Percentiles rank a stretch among this genome's conserved stretches.
These are phyloP conservation scores for Etheostoma perlongum DNA, from an alignment of 2,797 vertebrate species.

Conservation along the genomic window DNA sequence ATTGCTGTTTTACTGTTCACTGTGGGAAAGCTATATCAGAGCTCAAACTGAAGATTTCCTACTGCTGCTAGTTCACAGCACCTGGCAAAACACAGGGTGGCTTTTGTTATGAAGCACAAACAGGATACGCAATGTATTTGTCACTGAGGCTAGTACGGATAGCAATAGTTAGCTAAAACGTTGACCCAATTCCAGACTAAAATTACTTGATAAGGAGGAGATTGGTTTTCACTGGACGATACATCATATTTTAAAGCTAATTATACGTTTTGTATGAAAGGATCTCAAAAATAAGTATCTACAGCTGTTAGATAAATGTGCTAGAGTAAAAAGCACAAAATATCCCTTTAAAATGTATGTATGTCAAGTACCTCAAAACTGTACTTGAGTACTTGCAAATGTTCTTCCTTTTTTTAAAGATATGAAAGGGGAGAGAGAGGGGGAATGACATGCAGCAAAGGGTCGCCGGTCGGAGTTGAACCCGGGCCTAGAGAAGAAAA, in stretches of 20 bases:
- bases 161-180: background rate
- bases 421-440: too few species aligned
- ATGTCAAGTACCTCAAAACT: background rate
- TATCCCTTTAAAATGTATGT: background rate
- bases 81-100: background rate
- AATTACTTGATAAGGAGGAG: background rate
- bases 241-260: background rate
- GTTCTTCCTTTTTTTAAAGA: background rate
- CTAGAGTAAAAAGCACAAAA: background rate
- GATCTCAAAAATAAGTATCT: background rate
- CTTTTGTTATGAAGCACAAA: background rate
- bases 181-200: background rate
- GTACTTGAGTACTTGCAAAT: background rate
- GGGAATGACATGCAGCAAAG: too few species aligned
- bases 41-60: background rate
- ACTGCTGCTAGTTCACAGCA: background rate
- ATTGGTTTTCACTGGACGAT: too few species aligned
- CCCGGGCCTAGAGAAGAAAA: too few species aligned
- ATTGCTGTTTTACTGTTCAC: background rate
- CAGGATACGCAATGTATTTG: background rate
- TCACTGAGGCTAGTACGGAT: background rate
- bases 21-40: background rate
- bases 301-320: background rate
- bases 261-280: background rate
- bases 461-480: too few species aligned